phyloP scores from a whole-genome alignment of 2,797 vertebrate genomes.

The Sphenopsis melanotis region DNA sequence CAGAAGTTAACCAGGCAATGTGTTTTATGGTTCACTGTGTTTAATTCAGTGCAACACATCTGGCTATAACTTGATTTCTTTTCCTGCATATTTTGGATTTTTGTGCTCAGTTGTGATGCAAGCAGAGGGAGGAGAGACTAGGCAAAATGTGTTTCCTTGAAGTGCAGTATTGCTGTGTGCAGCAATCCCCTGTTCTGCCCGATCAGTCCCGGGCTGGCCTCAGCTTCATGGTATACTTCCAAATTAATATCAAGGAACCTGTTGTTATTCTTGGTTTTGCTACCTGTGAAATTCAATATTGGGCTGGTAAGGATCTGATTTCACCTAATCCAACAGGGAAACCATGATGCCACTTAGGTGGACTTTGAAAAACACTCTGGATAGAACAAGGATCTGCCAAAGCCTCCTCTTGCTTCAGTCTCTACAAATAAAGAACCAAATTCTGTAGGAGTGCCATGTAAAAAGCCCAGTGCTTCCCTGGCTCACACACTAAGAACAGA shows the following conservation, averaged over 20 bases:
- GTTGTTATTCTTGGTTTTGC: conserved; percentile 57
- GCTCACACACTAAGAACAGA: background rate
- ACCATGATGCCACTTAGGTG: background rate
- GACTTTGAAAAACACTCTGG: background rate
- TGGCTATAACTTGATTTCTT: conserved; percentile 59
- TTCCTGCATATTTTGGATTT: conserved; percentile 56
- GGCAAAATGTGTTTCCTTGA: background rate
- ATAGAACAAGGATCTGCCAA: background rate
- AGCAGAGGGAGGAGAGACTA: background rate
- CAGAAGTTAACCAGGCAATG: background rate
- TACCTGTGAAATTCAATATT: conserved; percentile 33
- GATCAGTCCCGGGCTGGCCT: background rate
- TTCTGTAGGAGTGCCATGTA: background rate
- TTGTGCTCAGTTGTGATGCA: accelerated
- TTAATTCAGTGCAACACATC: background rate
- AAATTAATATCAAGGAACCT: background rate
- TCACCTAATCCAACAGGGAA: conserved; percentile 9
- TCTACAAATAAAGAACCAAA: background rate
- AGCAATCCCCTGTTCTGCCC: background rate
- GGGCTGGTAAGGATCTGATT: conserved; percentile 36
- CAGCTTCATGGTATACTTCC: background rate
- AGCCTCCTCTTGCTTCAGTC: background rate
- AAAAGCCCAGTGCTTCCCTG: background rate
- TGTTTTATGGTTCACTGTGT: background rate
- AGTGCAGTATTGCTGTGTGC: background rate